Conservation (phyloP, 1,140 invertebrate species). For the Sarcophaga peregrina region DNA sequence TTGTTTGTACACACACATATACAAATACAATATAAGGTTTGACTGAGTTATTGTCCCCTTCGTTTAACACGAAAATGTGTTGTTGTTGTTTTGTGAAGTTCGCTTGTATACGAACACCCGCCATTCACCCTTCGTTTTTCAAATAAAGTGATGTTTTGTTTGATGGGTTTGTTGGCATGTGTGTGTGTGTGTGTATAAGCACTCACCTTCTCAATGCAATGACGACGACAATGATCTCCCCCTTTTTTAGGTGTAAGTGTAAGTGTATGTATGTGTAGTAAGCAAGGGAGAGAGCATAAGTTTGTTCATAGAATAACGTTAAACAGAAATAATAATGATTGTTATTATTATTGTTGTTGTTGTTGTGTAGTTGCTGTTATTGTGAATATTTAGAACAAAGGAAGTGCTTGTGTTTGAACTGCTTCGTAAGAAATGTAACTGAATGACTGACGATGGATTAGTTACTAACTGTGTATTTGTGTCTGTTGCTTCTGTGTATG, state of each 20-base stretch:
- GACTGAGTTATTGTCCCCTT: not conserved
- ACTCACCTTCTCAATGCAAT: too few relatives aligned
- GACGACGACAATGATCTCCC: too few relatives aligned
- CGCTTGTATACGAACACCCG: too few relatives aligned
- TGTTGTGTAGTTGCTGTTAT: not conserved
- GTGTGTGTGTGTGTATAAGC: not conserved
- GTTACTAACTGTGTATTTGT: not conserved
- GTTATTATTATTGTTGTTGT: too few relatives aligned
- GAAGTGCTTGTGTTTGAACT: not conserved
- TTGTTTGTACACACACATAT: not conserved
- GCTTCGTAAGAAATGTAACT: not conserved
- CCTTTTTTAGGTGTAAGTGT: too few relatives aligned
- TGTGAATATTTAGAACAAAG: slow-evolving; percentile 26
- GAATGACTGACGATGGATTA: slow-evolving; percentile 4
- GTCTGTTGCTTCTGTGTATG: not conserved
- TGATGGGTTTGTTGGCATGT: not conserved
- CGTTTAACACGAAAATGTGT: too few relatives aligned
- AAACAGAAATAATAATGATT: too few relatives aligned
- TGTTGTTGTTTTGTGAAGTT: too few relatives aligned
- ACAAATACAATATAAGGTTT: not conserved
- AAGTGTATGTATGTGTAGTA: too few relatives aligned
- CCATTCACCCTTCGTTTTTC: not conserved
- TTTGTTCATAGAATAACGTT: too few relatives aligned
- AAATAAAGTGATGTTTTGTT: not conserved
- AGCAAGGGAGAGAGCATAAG: too few relatives aligned